Evolutionary conservation across 2,888 invertebrate species (phyloP).

Genomic region (Chrysolina americana): DNA sequence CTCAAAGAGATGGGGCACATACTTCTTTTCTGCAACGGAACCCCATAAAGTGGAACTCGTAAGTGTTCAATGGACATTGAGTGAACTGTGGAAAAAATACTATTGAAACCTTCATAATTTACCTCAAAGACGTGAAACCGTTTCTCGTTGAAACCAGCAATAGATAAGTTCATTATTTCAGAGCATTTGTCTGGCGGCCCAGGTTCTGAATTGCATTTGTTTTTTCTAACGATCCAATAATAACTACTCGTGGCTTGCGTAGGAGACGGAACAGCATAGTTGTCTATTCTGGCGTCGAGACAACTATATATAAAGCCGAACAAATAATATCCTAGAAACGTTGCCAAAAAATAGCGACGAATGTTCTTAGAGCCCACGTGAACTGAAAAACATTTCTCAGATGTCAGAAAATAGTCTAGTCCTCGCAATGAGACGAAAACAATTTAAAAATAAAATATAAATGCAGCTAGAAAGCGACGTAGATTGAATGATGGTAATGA

Average conservation of each 20-base stretch:
- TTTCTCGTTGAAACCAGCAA: background rate
- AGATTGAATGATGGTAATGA: slow-evolving; percentile 2
- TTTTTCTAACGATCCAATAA: background rate
- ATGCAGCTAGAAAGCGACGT: slow-evolving; percentile 17
- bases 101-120: too few relatives aligned
- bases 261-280: slow-evolving; percentile 9
- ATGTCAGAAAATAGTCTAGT: slow-evolving; percentile 22
- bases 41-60: too few relatives aligned
- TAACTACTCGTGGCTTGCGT: slow-evolving; percentile 23
- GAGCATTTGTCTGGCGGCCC: background rate
- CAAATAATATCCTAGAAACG: slow-evolving; percentile 21
- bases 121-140: background rate
- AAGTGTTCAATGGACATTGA: too few relatives aligned
- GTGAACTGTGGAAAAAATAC: too few relatives aligned
- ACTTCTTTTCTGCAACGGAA: too few relatives aligned
- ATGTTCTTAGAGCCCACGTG: slow-evolving; percentile 5
- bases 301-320: slow-evolving; percentile 11
- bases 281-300: slow-evolving; percentile 29
- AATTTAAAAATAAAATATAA: slow-evolving; percentile 8
- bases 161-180: background rate
- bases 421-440: slow-evolving; percentile 14
- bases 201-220: slow-evolving; percentile 5
- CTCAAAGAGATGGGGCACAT: too few relatives aligned
- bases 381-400: slow-evolving; percentile 14
- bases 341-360: slow-evolving; percentile 27